Evolutionary conservation across 2,888 invertebrate species (phyloP), one percentile per base, ranked within the genome.

Genomic region (Tipula unca): DNA sequence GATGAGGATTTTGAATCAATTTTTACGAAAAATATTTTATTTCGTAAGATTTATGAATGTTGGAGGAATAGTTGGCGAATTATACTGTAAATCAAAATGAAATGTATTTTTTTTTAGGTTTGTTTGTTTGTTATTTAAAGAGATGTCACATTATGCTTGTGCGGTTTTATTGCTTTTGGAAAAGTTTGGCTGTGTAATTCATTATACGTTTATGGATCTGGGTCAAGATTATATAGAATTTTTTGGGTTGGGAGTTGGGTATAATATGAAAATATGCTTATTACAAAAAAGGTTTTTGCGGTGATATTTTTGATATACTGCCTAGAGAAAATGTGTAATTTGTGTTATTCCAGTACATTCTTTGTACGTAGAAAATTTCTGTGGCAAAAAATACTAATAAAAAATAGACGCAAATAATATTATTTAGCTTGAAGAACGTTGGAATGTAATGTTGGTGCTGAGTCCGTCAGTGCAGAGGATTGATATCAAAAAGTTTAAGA

Each of bases 1-100:
- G 69, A 69, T 69, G 69, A 69, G 13, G 69, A 69, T 69, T 69
- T 69, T 69, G 69, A 69, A 69, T 69, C 69, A 69, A 69, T 69
- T 69, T 69, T 69, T 25, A 25, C 69, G 69, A 69, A 25, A 54
- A 54, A 10, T 10, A 25, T 69, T 69, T 25, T 69, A 25, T 69
- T 69, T 25, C 25, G 25, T 25, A 69, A 69, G 69, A 69, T 69
- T 69, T 69, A 69, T 69, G 69, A 69, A 25, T 69, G 69, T 69
- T 69, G 69, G 69, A 69, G 25, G 69, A 69, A 69, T 69, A 69
- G 69, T 69, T 69, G 10, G 25, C 25, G 69, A 69, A 69, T 69
- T 69, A 69, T 25, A 69, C 25, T 25, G 69, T 69, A 69, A 69
- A 69, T 69, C 69, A 69, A 69, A 69, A 69, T 69, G 69, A n/a